phyloP scores from a whole-genome alignment of 2,113 vertebrate species.

The Salminus brasiliensis region DNA sequence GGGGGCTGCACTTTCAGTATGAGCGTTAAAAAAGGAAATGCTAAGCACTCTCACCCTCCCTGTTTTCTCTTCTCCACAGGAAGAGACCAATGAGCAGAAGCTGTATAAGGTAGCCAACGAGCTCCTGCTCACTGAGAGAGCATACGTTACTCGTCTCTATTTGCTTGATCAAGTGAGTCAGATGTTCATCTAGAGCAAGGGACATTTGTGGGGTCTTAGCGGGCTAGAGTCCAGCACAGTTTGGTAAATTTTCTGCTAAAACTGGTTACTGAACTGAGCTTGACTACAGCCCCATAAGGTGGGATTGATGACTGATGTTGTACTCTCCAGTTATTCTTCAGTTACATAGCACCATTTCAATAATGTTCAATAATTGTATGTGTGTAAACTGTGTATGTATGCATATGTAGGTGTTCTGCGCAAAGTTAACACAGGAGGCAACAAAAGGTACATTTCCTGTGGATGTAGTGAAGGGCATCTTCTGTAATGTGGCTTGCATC shows the following conservation, averaged over 20 bases:
- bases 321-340: too few relatives aligned
- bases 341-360: too few relatives aligned
- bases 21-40: slow-evolving; percentile 1
- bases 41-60: background rate
- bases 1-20: background rate
- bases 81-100: slow-evolving; percentile 71
- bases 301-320: too few relatives aligned
- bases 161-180: slow-evolving; percentile 82
- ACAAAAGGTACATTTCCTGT: slow-evolving; percentile 79
- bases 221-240: too few relatives aligned
- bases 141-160: slow-evolving; percentile 84
- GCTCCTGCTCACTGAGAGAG: slow-evolving; percentile 86
- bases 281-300: too few relatives aligned
- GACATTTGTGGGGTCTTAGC: too few relatives aligned
- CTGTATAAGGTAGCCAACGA: slow-evolving; percentile 77
- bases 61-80: slow-evolving; percentile 11
- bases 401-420: slow-evolving; percentile 80
- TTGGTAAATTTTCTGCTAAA: too few relatives aligned
- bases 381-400: background rate
- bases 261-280: too few relatives aligned
- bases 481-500: slow-evolving; percentile 90
- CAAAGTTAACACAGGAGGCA: slow-evolving; percentile 80
- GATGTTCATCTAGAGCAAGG: too few relatives aligned
- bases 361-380: background rate
- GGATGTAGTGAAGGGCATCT: slow-evolving; percentile 85